Conservation (phyloP, 1,140 invertebrate species). For the Eulimnadia texana region DNA sequence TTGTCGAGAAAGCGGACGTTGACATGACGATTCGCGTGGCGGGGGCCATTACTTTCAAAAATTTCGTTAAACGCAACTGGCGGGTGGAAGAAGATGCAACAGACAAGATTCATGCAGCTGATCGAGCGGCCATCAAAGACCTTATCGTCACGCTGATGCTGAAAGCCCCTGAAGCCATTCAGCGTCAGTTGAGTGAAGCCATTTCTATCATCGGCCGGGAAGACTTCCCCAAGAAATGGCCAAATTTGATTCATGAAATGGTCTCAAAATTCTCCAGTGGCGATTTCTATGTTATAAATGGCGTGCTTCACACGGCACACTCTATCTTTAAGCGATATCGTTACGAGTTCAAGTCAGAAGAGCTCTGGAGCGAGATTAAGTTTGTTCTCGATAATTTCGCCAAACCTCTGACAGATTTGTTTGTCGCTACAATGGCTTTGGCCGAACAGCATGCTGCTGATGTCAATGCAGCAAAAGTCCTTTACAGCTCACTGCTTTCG, state of each 20-base stretch:
- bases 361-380: constrained; percentile 92
- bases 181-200: constrained; percentile 89
- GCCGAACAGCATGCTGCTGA: constrained; percentile 62
- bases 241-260: constrained; percentile 73
- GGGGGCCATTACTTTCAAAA: constrained; percentile 88
- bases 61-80: constrained; percentile 93
- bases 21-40: constrained; percentile 69
- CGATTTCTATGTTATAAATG: constrained; percentile 91
- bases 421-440: constrained; percentile 70
- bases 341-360: constrained; percentile 88
- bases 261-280: constrained; percentile 77
- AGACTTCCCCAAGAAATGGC: constrained; percentile 93
- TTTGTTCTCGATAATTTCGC: constrained; percentile 89
- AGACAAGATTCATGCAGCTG: constrained; percentile 64
- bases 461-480: constrained; percentile 61
- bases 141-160: constrained; percentile 86
- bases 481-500: constrained; percentile 75
- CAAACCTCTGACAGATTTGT: constrained; percentile 78
- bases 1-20: constrained; percentile 62
- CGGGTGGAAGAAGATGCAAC: constrained; percentile 52
- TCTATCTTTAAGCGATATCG: constrained; percentile 92
- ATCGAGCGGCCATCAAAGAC: constrained; percentile 64
- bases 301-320: constrained; percentile 83
- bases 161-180: constrained; percentile 71
- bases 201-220: constrained; percentile 86